phyloP scores from a whole-genome alignment of 2,113 vertebrate genomes.

The Octodon degus region DNA sequence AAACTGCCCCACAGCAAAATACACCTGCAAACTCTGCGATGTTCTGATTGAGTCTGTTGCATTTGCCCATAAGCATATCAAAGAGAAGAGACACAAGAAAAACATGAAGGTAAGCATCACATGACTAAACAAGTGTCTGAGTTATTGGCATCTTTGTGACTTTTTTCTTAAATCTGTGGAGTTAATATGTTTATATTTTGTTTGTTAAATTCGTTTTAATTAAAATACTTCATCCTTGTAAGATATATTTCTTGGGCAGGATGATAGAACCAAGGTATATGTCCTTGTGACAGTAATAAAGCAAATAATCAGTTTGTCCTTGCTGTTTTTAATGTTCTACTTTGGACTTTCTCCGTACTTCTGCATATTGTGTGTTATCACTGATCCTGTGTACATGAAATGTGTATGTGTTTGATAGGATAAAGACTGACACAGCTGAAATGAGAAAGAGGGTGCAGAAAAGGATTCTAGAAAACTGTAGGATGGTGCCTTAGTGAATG shows the following conservation, averaged over 20 bases:
- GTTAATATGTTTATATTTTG: slow-evolving; percentile 13
- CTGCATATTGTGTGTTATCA: not conserved
- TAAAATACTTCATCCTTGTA: not conserved
- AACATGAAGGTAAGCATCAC: slow-evolving; percentile 89
- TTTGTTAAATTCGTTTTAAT: slow-evolving; percentile 29
- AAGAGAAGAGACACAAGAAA: slow-evolving; percentile 95
- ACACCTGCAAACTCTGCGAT: slow-evolving; percentile 92
- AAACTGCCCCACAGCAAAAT: slow-evolving; percentile 90
- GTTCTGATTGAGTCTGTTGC: slow-evolving; percentile 91
- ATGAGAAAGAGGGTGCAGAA: slow-evolving; percentile 10
- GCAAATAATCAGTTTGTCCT: not conserved
- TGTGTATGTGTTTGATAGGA: not conserved
- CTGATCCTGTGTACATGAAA: not conserved
- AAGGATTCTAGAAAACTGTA: not conserved
- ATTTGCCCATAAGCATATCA: slow-evolving; percentile 93
- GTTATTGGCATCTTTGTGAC: not conserved
- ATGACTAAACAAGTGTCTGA: not conserved
- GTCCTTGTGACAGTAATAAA: not conserved
- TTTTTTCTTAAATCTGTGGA: not conserved
- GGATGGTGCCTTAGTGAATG: slow-evolving; percentile 41
- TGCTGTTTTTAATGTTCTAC: slow-evolving; percentile 31
- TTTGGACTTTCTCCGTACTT: slow-evolving; percentile 25
- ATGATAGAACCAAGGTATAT: not conserved
- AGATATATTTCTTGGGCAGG: slow-evolving; percentile 1
- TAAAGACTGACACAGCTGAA: slow-evolving; percentile 43